Evolutionary conservation across 2,797 vertebrate species (phyloP).

Genomic region (Tinamus major): DNA sequence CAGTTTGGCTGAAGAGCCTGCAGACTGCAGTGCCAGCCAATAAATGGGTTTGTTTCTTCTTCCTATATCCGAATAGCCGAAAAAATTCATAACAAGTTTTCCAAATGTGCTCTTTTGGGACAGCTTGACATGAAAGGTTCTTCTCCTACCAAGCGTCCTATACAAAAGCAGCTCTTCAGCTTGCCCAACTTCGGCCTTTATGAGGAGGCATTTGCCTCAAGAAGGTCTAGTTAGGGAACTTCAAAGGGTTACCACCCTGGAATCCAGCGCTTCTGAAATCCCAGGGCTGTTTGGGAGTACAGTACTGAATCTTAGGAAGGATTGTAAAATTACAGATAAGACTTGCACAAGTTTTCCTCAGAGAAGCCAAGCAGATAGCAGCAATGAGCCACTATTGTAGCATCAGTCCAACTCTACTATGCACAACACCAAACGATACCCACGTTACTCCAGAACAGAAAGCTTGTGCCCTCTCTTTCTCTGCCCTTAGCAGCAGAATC

Average conservation of each 20-base stretch:
- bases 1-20: not conserved
- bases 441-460: not conserved
- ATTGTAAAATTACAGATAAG: not conserved
- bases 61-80: not conserved
- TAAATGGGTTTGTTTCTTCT: too few relatives aligned
- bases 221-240: not conserved
- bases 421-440: not conserved
- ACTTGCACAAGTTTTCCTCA: not conserved
- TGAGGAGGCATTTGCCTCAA: not conserved
- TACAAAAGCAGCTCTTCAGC: not conserved
- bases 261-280: not conserved
- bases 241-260: rapidly evolving
- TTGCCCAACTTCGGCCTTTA: not conserved
- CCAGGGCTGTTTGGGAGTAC: not conserved
- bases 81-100: not conserved
- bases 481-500: not conserved
- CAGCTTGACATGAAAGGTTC: not conserved
- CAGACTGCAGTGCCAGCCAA: too few relatives aligned
- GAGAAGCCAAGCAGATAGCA: not conserved
- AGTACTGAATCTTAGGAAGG: not conserved
- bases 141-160: not conserved
- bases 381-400: not conserved
- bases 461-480: not conserved
- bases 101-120: not conserved
- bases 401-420: not conserved